These are phyloP conservation scores for Catharus minimus DNA, from an alignment of 2,113 vertebrate genomes.

Conservation along the genomic window DNA sequence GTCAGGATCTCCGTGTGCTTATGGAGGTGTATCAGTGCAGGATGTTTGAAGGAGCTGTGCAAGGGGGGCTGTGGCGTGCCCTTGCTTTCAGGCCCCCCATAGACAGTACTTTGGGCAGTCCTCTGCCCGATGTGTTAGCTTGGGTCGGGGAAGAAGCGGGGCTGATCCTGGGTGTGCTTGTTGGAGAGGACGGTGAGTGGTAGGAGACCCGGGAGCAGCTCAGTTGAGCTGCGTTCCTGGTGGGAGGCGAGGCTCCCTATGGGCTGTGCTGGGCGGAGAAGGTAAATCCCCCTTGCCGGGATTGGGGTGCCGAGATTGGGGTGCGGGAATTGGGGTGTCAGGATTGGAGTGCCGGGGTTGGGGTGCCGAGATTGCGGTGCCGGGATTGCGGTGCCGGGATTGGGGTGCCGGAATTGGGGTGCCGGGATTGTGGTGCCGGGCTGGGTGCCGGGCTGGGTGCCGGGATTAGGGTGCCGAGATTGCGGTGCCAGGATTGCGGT, in stretches of 20 bases:
- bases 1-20: fast-evolving
- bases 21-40: no score
- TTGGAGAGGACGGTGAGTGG: not conserved
- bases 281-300: not conserved
- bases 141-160: not conserved
- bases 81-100: not conserved
- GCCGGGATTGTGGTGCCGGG: no score
- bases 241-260: fast-evolving
- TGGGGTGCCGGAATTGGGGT: no score
- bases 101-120: not conserved
- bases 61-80: fast-evolving
- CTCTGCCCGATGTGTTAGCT: fast-evolving
- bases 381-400: not conserved
- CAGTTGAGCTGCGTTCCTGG: fast-evolving
- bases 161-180: not conserved
- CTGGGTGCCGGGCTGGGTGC: no score
- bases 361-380: not conserved
- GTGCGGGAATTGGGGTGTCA: no score
- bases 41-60: not conserved
- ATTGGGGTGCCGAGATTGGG: not conserved
- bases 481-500: no score
- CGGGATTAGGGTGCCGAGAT: no score
- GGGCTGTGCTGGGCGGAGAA: not conserved
- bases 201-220: fast-evolving
- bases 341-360: no score